These are phyloP conservation scores for human DNA, from an alignment of 2,113 vertebrate genomes.

Conservation along the genomic window DNA sequence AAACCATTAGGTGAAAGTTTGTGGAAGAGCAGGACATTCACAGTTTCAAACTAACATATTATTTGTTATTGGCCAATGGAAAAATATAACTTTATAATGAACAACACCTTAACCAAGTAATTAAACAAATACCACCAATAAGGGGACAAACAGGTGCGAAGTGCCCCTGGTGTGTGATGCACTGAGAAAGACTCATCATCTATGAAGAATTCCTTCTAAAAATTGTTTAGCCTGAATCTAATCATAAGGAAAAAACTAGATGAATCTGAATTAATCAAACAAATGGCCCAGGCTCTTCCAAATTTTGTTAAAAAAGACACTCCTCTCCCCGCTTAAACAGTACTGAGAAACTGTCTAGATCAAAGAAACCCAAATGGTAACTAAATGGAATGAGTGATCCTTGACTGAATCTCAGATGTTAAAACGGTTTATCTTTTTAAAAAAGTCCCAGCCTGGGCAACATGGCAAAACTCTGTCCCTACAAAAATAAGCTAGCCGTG, in stretches of 20 bases:
- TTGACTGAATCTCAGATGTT: not conserved
- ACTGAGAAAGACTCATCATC: not conserved
- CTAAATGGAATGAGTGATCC: not conserved
- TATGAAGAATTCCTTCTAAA: not conserved
- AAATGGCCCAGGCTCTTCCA: not conserved
- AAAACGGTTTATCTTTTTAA: not conserved
- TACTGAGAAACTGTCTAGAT: not conserved
- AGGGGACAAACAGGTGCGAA: not conserved
- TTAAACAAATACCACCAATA: not conserved
- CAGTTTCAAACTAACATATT: not conserved
- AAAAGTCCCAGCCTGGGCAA: too few species aligned
- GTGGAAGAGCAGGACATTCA: not conserved
- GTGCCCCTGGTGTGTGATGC: not conserved
- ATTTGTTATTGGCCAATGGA: not conserved
- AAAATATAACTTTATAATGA: not conserved
- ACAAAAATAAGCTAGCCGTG: too few species aligned
- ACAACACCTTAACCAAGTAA: not conserved
- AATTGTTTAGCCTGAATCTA: not conserved
- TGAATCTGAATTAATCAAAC: not conserved
- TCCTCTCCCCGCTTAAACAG: not conserved
- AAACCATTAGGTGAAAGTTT: constrained; percentile 5
- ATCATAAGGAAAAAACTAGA: not conserved
- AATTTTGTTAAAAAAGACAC: not conserved
- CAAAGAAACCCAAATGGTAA: not conserved
- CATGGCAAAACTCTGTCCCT: too few species aligned